Percentiles rank a stretch among this genome's conserved stretches.
Evolutionary conservation across 1,140 invertebrate species (phyloP).

Genomic region (Acyrthosiphon pisum): DNA sequence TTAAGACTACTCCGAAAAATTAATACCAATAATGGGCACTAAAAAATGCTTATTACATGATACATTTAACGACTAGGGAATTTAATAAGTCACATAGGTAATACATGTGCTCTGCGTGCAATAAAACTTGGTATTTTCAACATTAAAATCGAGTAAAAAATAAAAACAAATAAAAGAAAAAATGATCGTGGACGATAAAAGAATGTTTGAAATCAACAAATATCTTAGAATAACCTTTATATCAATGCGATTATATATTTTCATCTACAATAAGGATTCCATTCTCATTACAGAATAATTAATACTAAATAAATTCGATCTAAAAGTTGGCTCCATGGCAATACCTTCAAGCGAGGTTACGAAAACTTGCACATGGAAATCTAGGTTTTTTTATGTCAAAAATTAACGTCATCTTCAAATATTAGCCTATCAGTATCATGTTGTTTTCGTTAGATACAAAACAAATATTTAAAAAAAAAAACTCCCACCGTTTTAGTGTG

Average conservation of each 20-base stretch:
- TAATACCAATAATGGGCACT: neutral
- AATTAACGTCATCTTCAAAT: neutral
- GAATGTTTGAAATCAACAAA: neutral
- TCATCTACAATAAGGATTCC: neutral
- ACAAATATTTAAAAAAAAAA: neutral
- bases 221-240: neutral
- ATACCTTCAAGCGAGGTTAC: neutral
- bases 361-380: neutral
- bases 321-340: no score
- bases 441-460: neutral
- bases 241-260: neutral
- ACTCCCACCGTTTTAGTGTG: neutral
- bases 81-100: neutral
- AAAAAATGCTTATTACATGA: neutral
- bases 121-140: slow-evolving; percentile 8
- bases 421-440: neutral
- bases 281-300: neutral
- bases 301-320: neutral
- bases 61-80: neutral
- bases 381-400: neutral
- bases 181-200: neutral
- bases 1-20: neutral
- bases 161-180: neutral
- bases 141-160: neutral
- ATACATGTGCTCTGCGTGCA: neutral